Percentiles rank a stretch among this genome's conserved stretches.
Evolutionary conservation across 2,113 vertebrate species (phyloP).

Genomic region (Pteronura brasiliensis): DNA sequence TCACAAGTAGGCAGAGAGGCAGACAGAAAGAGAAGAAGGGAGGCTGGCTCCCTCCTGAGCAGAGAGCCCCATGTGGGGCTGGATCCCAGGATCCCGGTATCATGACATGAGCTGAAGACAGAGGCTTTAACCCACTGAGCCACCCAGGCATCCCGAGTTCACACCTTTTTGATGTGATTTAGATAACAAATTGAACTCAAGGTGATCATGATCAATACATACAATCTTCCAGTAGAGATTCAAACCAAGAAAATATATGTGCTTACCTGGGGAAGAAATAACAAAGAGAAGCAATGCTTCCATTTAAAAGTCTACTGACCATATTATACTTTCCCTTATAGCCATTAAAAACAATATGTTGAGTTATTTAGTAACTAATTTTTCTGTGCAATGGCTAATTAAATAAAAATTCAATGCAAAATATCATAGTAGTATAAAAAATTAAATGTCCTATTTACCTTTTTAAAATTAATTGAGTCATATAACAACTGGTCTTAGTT

Average conservation of each 20-base stretch:
- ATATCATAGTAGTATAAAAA: background rate
- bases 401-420: background rate
- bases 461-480: background rate
- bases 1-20: too few relatives aligned
- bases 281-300: background rate
- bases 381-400: background rate
- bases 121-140: too few relatives aligned
- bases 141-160: background rate
- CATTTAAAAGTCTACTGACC: background rate
- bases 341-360: background rate
- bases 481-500: background rate
- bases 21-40: too few relatives aligned
- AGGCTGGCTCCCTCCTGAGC: too few relatives aligned
- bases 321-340: background rate
- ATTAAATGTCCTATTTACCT: background rate
- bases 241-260: background rate
- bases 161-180: background rate
- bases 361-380: background rate
- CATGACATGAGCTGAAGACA: too few relatives aligned
- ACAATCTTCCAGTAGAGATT: background rate
- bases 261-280: background rate
- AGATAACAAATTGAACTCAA: background rate
- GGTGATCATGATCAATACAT: background rate
- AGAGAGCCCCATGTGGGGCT: too few relatives aligned
- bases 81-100: too few relatives aligned